Base-by-base conservation (phyloP, 2,888 invertebrate genomes). In the Drosophila sordidula region DNA sequence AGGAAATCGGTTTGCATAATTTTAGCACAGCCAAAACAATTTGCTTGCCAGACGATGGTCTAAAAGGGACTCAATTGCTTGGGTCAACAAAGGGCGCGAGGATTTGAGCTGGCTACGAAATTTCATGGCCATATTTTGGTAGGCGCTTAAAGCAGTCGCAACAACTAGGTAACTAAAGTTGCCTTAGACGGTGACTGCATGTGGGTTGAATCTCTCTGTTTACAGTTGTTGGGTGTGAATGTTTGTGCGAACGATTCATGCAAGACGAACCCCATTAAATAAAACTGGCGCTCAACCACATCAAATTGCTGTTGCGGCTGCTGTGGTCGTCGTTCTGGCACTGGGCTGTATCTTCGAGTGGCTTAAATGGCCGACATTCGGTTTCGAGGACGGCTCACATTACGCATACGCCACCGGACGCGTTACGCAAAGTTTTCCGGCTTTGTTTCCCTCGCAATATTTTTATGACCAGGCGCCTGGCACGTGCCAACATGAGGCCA, bases 211-310 rank as follows among this genome's bases (percentile, higher is more conserved):
- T 26, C 34, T 29, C 55, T 63, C 29, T 44, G 54, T 32, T 69
- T 73, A 69, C 77, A 57, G 46, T 46, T 44, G 22, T 25, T 49
- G 65, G 58, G 67, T 82, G 86, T 26, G 59, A 66, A 72, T 74
- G 66, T 59, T 58, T 68, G 56, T 63, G 59, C 29, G n/a, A 65
- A 26, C 54, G 64, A 66, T 58, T 75, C 56, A 59, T 62, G 56
- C 75, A 73, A 72, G 39, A 54, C 47, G 65, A 55, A 65, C 56
- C 25, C 50, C 64, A 80, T 83, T 80, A 76, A 76, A 76, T 76
- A 52, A 68, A 76, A 71, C 74, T 62, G 46, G 36, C 51, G 50
- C 62, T 58, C 52, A 56, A 78, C 80, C 75, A 64, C 77, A 70
- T 68, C 47, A 47, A 78, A 70, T 70, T 55, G 65, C 45, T 46